Evolutionary conservation across 2,797 vertebrate species (phyloP).

Genomic region (Alca torda): DNA sequence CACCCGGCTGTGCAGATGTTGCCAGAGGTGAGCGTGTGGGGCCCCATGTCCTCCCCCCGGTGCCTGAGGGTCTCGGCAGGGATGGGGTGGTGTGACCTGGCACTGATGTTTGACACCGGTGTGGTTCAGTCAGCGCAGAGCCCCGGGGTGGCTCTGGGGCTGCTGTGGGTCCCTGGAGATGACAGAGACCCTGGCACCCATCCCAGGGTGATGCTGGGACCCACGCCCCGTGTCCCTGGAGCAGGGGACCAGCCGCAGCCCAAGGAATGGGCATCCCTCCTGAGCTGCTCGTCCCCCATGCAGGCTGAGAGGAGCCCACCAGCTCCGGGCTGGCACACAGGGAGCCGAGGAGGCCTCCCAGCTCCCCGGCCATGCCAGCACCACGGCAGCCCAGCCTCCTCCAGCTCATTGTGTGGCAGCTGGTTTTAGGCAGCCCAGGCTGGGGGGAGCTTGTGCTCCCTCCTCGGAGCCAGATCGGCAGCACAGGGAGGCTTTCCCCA

Average conservation of each 20-base stretch:
- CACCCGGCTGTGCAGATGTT: not conserved
- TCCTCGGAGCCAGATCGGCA: not conserved
- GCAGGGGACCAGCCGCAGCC: not conserved
- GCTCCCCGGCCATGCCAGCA: not conserved
- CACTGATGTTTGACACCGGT: not conserved
- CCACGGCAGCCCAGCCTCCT: not conserved
- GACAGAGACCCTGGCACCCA: not conserved
- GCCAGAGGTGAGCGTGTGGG: not conserved
- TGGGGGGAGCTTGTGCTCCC: not conserved
- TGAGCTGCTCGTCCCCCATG: accelerated
- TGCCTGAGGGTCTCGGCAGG: not conserved
- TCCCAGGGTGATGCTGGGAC: not conserved
- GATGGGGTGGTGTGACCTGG: accelerated
- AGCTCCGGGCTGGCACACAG: accelerated
- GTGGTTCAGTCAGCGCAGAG: not conserved
- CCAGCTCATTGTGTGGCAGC: not conserved
- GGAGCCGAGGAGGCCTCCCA: not conserved
- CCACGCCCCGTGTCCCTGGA: not conserved
- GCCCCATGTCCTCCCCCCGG: not conserved
- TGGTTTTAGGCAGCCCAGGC: not conserved
- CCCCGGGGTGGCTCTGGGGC: accelerated
- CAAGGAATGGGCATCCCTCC: accelerated
- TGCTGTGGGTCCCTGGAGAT: not conserved
- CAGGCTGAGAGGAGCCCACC: not conserved
- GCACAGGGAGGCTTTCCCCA: not conserved